These are phyloP conservation scores for Drosophila chauvacae DNA, from an alignment of 1,140 invertebrate genomes.

Conservation along the genomic window DNA sequence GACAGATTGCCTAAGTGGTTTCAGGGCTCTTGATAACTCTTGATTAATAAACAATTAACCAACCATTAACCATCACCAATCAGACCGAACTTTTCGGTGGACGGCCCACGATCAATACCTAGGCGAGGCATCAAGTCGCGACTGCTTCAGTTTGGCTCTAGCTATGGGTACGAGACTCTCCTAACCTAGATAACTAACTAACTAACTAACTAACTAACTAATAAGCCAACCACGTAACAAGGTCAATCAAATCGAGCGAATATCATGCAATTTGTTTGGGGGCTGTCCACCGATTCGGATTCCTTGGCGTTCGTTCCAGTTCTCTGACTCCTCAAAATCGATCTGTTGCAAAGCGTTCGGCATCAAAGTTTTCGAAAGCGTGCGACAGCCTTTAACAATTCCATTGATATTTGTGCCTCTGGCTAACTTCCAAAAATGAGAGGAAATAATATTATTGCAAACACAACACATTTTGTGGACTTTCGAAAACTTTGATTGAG, in stretches of 20 bases:
- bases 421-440: background rate
- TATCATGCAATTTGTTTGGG: slow-evolving; percentile 85
- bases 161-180: slow-evolving; percentile 90
- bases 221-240: background rate
- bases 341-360: slow-evolving; percentile 40
- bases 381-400: slow-evolving; percentile 86
- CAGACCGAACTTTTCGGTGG: slow-evolving; percentile 87
- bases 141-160: slow-evolving; percentile 94
- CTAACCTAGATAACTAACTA: background rate
- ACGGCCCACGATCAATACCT: slow-evolving; percentile 92
- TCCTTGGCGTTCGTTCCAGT: slow-evolving; percentile 10
- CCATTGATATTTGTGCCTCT: slow-evolving; percentile 67
- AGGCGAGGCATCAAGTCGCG: slow-evolving; percentile 94
- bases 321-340: slow-evolving; percentile 22
- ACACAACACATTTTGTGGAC: slow-evolving; percentile 18
- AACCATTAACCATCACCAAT: slow-evolving; percentile 7
- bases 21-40: slow-evolving; percentile 86
- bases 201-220: background rate
- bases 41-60: background rate
- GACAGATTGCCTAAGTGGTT: background rate
- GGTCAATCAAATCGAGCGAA: slow-evolving; percentile 48
- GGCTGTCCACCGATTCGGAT: slow-evolving; percentile 86
- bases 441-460: background rate
- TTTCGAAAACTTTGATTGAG: slow-evolving; percentile 88
- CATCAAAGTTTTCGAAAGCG: slow-evolving; percentile 90